Base-by-base conservation (phyloP, 2,113 vertebrate genomes). In the Cinclus mexicanus region DNA sequence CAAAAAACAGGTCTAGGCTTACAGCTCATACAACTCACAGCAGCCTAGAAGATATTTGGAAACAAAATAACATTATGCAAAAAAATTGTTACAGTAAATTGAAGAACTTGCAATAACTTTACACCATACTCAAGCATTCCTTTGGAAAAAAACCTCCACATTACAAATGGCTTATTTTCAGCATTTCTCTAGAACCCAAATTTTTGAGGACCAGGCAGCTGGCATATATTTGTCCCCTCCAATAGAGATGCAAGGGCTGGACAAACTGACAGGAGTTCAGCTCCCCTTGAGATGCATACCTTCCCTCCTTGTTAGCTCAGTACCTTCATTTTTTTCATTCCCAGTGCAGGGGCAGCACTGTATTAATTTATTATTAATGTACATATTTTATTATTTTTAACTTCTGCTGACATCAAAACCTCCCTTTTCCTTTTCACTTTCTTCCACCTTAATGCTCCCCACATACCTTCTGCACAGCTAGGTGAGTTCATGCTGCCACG, bases 271-370 rank as follows among this genome's bases (percentile, higher is more conserved):
- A 77, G 55, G n/a, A 81, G 39, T 14, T 31, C 64, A 81, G 12
- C 39, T 84, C 13, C 28, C 7, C 20, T 46, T 1, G 1, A 18
- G 23, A 87, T 0, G 0, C n/a, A 47, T 12, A 25, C 11, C 37
- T 59, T 84, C 18, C 59, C 35, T 52, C 24, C 29, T 37, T 23
- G 15, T 41, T 52, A 71, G 53, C 52, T 28, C 52, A 91, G 19
- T 41, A 59, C 19, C 37, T 68, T 52, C 2, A 3, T 39, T 69
- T 17, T 89, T 55, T 42, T 63, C 28, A n/a, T 93, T 68, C 65
- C 31, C 44, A 85, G 19, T 1, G 1, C 39, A 63, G 21, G 12
- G 9, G 19, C 39, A 84, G 28, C 71, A 50, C 33, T 41, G 16
- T 52, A 52, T 60, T 77, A 60, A 68, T 59, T 37, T 33, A 52